These are phyloP conservation scores for Hydra vulgaris DNA, from an alignment of 30 jellyfish, hydroid and myxozoan species.

Conservation along the genomic window DNA sequence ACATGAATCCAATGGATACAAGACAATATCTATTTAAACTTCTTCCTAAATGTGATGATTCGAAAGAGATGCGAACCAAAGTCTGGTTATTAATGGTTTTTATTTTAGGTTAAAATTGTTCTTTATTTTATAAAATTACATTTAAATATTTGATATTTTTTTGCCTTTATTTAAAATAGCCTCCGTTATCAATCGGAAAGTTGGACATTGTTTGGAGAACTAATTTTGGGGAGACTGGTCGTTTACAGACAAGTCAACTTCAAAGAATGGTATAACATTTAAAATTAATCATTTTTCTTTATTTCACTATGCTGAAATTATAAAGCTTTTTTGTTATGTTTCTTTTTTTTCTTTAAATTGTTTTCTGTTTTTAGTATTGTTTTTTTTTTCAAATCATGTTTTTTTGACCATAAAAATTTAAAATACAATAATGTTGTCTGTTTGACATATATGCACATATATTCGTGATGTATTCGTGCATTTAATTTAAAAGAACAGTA, in stretches of 20 bases:
- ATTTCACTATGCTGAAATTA: no score
- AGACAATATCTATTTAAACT: slow-evolving; percentile 70
- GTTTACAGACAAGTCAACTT: slow-evolving; percentile 87
- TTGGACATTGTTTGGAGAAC: slow-evolving; percentile 88
- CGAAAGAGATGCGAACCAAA: slow-evolving; percentile 33
- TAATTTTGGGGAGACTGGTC: slow-evolving; percentile 82
- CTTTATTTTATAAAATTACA: no score
- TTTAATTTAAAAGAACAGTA: no score
- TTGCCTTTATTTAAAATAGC: background rate
- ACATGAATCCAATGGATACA: slow-evolving; percentile 66
- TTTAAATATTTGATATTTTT: background rate
- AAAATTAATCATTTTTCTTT: no score
- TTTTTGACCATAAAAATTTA: no score
- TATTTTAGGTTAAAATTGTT: background rate
- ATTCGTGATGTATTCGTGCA: no score
- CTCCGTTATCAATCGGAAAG: slow-evolving; percentile 59
- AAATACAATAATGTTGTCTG: no score
- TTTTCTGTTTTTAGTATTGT: no score
- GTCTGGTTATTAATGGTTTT: slow-evolving; percentile 8
- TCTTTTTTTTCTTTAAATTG: no score
- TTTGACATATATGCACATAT: no score
- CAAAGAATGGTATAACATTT: slow-evolving; percentile 48
- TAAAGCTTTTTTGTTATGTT: no score
- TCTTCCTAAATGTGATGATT: slow-evolving; percentile 41
- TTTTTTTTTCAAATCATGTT: no score